These are phyloP conservation scores for Drosophila leonis DNA, from an alignment of 2,888 invertebrate species.

Conservation along the genomic window DNA sequence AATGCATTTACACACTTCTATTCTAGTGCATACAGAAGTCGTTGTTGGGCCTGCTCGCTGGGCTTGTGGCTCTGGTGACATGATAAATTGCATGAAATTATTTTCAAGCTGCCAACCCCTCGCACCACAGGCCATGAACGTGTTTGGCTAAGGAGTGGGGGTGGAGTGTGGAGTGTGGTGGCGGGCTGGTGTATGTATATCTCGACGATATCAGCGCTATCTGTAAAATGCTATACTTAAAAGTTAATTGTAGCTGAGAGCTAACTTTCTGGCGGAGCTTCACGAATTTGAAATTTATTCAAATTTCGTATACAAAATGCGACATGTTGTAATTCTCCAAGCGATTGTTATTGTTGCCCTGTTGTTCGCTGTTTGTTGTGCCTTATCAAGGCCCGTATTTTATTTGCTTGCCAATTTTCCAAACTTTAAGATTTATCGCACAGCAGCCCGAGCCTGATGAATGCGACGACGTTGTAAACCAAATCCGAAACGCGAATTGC, in stretches of 20 bases:
- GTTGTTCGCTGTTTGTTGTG: slow-evolving; percentile 18
- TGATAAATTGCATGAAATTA: slow-evolving; percentile 83
- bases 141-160: background rate
- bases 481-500: slow-evolving; percentile 72
- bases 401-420: slow-evolving; percentile 63
- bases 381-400: slow-evolving; percentile 65
- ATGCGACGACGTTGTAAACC: slow-evolving; percentile 55
- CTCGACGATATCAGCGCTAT: slow-evolving; percentile 73
- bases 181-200: slow-evolving; percentile 46
- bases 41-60: background rate
- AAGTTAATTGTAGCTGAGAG: slow-evolving; percentile 80
- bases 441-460: slow-evolving; percentile 49
- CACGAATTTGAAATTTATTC: slow-evolving; percentile 78
- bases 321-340: slow-evolving; percentile 77
- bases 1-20: too few relatives aligned
- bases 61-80: slow-evolving; percentile 54
- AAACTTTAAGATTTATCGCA: slow-evolving; percentile 78
- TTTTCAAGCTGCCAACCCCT: slow-evolving; percentile 60
- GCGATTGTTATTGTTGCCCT: slow-evolving; percentile 42
- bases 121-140: background rate
- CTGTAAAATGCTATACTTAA: slow-evolving; percentile 77
- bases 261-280: slow-evolving; percentile 52
- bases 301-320: slow-evolving; percentile 72
- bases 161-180: too few relatives aligned
- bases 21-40: slow-evolving; percentile 44